Evolutionary conservation across 2,888 invertebrate genomes (phyloP), one percentile per base, ranked within the genome.

Genomic region (Lithophane socia): DNA sequence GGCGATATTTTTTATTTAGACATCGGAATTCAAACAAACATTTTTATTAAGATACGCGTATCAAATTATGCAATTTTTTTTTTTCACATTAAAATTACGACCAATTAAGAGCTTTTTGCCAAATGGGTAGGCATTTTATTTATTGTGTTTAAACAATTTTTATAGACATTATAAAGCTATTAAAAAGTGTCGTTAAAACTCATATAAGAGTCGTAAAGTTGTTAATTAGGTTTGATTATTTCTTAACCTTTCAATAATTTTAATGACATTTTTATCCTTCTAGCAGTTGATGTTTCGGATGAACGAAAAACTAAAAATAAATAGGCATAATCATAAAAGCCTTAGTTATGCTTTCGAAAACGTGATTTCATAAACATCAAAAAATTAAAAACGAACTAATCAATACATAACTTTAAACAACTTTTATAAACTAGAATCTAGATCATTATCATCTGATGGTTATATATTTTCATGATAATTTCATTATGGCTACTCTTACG

Each of bases 31-130:
- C 73, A 78, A 73, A 76, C 64, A 79, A 44, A 24, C 3, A 24
- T 52, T 85, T 85, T 79, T 80, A 87, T 80, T 60, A 64, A 52
- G n/a, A 54, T 63, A 47, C 37, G 56, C 16, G 7, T 42, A 42
- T 73, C 8, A 52, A 64, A 74, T 71, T 73, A 81, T 64, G 49
- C 37, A 69, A 54, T 66, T 54, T 63, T 52, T 0, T 54, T 79
- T 44, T 47, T 58, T 63, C 0, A 54, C 44, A 73, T 58, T 42
- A 70, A 69, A 37, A 61, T 83, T 79, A 73, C 60, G 69, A 70
- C 52, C 80, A 58, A 54, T 73, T 79, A 84, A 66, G 29, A 58
- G 37, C 49, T 49, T 67, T 79, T 80, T 63, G 63, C 54, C 58
- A 67, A 71, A 84, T 84, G 63, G 37, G 24, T 58, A 64, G 24